Evolutionary conservation across 2,888 invertebrate genomes (phyloP), one percentile per base, ranked within the genome.

Genomic region (Thymelicus lineola): DNA sequence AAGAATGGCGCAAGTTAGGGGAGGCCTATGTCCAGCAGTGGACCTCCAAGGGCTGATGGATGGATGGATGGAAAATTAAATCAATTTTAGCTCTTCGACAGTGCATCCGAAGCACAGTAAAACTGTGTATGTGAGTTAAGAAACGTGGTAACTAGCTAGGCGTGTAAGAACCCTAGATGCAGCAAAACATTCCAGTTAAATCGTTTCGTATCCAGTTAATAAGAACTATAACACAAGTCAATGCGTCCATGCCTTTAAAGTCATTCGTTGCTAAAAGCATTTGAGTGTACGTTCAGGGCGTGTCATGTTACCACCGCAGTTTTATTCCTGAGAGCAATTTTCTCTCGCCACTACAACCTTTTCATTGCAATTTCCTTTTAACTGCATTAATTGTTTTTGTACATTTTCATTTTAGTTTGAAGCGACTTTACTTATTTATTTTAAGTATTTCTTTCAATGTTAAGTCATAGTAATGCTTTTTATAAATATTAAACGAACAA

Each of bases 321-420:
- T 70, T 65, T 64, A 70, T 70, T 70, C 70, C 65, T 65, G 14
- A 65, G 65, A 70, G 65, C 70, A 70, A 70, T 70, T 65, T 65
- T 60, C 65, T 64, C 65, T 53, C 62, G 45, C 59, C 38, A 15
- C 58, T 50, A 65, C 59, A 70, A 65, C 70, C 70, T 70, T 64
- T 70, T 70, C 63, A 70, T 55, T 70, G 65, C 65, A 70, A 55
- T 64, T 63, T 60, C 45, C 65, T 65, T 70, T 65, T 70, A 70
- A 46, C 60, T 46, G 60, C 53, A 60, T 70, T 65, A 70, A 70
- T 65, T 65, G 70, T 65, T 58, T 70, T 70, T 59, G 69, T 70
- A 42, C 9, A 35, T 63, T 70, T 63, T 70, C 50, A 63, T 63
- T 55, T 55, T 55, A 55, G 35, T 35, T 55, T 28, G 14, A 55